These are phyloP conservation scores for Antennarius maculatus DNA, from an alignment of 2,797 vertebrate genomes.

Conservation along the genomic window DNA sequence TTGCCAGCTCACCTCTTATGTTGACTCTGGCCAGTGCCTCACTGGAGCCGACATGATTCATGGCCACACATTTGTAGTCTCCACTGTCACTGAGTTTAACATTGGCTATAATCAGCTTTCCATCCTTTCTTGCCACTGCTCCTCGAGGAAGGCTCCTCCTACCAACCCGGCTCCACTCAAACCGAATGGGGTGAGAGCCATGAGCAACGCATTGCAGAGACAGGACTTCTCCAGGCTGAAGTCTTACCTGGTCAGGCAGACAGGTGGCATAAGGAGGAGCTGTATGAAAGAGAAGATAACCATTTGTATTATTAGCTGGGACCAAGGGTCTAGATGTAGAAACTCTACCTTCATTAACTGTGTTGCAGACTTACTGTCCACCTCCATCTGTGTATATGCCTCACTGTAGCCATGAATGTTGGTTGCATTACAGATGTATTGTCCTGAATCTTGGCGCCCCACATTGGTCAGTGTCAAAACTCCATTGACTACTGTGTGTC, in stretches of 20 bases:
- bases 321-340: neutral
- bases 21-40: slow-evolving; percentile 81
- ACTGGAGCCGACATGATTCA: slow-evolving; percentile 86
- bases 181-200: slow-evolving; percentile 87
- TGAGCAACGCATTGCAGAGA: slow-evolving; percentile 92
- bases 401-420: slow-evolving; percentile 84
- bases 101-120: slow-evolving; percentile 78
- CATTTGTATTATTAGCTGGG: neutral
- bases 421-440: slow-evolving; percentile 96
- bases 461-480: slow-evolving; percentile 85
- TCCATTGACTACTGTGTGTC: slow-evolving; percentile 82
- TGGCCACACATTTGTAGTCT: slow-evolving; percentile 88
- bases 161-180: slow-evolving; percentile 84
- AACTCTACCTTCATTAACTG: neutral
- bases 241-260: slow-evolving; percentile 79
- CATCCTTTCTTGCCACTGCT: slow-evolving; percentile 62
- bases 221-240: slow-evolving; percentile 76
- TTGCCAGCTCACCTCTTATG: slow-evolving; percentile 83
- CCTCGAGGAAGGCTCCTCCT: slow-evolving; percentile 67
- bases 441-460: slow-evolving; percentile 94
- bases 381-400: slow-evolving; percentile 87
- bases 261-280: slow-evolving; percentile 90
- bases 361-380: slow-evolving; percentile 87
- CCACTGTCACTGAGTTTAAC: slow-evolving; percentile 76
- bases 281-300: slow-evolving; percentile 31